Conservation (phyloP, 2,113 vertebrate genomes). For the Anolis carolinensis region DNA sequence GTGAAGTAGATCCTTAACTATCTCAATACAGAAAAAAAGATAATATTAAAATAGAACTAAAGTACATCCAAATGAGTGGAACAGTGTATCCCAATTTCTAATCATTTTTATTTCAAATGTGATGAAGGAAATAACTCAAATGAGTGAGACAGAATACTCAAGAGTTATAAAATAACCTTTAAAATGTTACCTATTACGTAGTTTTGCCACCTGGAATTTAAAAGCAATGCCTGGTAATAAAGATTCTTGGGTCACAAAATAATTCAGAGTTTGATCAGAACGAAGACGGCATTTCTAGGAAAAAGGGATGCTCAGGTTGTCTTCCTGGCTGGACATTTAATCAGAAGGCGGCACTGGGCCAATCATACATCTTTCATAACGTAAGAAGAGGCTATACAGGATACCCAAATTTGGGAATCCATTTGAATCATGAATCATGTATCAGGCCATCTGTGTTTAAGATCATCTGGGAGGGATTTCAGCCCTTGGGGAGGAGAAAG, state of each 20-base stretch:
- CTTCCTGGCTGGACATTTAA: constrained; percentile 23
- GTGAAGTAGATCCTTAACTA: not conserved
- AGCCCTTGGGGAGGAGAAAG: not conserved
- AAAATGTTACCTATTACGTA: not conserved
- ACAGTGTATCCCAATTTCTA: not conserved
- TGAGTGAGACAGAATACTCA: not conserved
- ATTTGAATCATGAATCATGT: constrained; percentile 27
- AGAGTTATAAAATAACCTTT: not conserved
- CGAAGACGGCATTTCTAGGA: constrained; percentile 17
- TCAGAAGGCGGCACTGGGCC: constrained; percentile 27
- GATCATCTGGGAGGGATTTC: not conserved
- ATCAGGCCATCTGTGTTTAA: constrained; percentile 26
- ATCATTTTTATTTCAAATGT: not conserved
- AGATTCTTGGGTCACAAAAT: not conserved
- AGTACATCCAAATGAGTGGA: not conserved
- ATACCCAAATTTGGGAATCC: constrained; percentile 30
- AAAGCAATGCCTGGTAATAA: not conserved
- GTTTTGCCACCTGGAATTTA: not conserved
- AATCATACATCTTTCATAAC: constrained; percentile 27
- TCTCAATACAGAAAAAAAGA: not conserved
- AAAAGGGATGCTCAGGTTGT: constrained; percentile 2
- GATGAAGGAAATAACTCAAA: not conserved
- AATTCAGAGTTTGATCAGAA: not conserved
- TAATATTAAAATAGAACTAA: not conserved
- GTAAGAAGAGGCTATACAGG: not conserved